Conservation (phyloP, 2,797 vertebrate genomes). For the Coregonus sp. region DNA sequence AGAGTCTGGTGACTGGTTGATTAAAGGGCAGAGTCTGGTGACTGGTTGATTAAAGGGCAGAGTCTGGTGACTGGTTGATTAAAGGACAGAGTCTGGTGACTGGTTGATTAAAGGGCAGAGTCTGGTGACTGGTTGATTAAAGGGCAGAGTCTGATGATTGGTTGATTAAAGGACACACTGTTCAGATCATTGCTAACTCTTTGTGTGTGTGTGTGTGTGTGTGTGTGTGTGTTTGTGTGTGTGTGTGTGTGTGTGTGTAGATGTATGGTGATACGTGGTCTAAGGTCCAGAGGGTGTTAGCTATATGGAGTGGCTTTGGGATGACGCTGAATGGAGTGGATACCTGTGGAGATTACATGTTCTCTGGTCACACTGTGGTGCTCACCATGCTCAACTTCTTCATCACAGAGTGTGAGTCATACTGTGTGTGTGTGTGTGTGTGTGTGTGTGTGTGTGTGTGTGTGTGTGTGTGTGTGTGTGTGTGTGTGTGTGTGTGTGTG, state of each 20-base stretch:
- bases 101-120: not conserved
- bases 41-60: not conserved
- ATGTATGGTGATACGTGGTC: conserved; percentile 86
- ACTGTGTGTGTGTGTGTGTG: not conserved
- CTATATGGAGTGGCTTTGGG: conserved; percentile 94
- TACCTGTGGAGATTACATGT: conserved; percentile 98
- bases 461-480: too few species aligned
- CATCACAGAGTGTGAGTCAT: conserved; percentile 92
- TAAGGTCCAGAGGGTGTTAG: conserved; percentile 87
- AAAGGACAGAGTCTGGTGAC: not conserved
- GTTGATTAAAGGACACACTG: not conserved
- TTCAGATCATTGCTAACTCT: too few species aligned
- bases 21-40: not conserved
- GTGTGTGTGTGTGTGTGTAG: conserved; percentile 61
- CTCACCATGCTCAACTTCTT: conserved; percentile 98
- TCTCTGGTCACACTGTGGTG: conserved; percentile 95
- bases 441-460: too few species aligned
- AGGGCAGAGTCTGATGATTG: not conserved
- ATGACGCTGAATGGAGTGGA: conserved; percentile 96
- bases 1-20: not conserved
- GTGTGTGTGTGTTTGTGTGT: too few species aligned
- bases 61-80: not conserved
- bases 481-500: too few species aligned
- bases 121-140: not conserved
- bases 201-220: too few species aligned